These are phyloP conservation scores for Myrmophylax atrothorax DNA, from an alignment of 2,113 vertebrate species.

Conservation along the genomic window DNA sequence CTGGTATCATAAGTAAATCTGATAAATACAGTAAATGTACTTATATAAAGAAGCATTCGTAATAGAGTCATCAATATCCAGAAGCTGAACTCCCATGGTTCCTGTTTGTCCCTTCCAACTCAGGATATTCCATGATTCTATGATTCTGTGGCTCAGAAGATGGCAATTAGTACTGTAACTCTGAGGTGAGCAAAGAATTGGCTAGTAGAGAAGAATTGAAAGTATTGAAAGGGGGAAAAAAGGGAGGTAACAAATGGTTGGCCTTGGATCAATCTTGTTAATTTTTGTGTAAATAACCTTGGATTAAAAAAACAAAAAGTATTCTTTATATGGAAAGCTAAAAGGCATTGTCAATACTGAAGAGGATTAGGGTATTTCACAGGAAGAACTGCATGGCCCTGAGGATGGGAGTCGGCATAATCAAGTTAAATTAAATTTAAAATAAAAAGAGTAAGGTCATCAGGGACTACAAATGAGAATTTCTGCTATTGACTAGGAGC, in stretches of 20 bases:
- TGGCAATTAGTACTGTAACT: background rate
- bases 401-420: background rate
- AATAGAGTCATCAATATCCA: background rate
- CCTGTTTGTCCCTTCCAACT: background rate
- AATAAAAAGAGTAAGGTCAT: slow-evolving; percentile 6
- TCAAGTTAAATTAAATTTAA: slow-evolving; percentile 30
- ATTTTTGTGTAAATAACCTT: background rate
- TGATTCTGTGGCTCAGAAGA: background rate
- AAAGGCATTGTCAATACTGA: slow-evolving; percentile 7
- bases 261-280: background rate
- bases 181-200: background rate
- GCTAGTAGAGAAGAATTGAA: background rate
- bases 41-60: background rate
- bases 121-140: background rate
- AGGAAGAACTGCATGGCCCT: background rate
- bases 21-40: background rate
- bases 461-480: background rate
- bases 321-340: background rate
- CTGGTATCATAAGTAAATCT: background rate
- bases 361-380: slow-evolving; percentile 6
- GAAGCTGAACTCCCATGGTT: background rate
- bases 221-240: background rate
- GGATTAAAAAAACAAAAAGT: background rate
- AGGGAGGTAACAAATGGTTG: background rate
- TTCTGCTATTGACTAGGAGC: slow-evolving; percentile 7